A percentile compares a stretch with the other conserved stretches of the same genome.
These are phyloP conservation scores for Drosophila tani DNA, from an alignment of 1,140 invertebrate genomes.

Conservation along the genomic window DNA sequence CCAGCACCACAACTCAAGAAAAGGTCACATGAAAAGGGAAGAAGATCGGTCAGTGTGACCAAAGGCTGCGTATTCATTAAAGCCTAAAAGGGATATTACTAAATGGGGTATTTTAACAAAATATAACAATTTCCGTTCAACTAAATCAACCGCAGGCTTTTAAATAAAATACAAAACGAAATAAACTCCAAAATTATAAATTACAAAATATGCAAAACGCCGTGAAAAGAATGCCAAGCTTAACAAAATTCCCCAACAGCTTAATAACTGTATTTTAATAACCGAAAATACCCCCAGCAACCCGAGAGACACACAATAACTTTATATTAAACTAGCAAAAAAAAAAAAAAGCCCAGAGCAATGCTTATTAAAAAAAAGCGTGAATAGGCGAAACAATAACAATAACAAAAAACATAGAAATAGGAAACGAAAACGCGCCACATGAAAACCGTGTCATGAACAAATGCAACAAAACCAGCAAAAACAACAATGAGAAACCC, in stretches of 20 bases:
- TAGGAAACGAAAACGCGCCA: conserved; percentile 79
- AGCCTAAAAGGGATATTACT: too few relatives aligned
- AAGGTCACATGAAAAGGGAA: too few relatives aligned
- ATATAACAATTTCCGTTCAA: too few relatives aligned
- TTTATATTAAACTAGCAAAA: conserved; percentile 55
- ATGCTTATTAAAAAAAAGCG: conserved; percentile 23
- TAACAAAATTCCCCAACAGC: conserved; percentile 30
- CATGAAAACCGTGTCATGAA: conserved; percentile 80
- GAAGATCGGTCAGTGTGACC: too few relatives aligned
- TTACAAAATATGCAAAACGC: conserved; percentile 1
- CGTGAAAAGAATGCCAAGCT: conserved; percentile 24
- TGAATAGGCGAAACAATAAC: conserved; percentile 47
- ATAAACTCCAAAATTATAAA: neutral
- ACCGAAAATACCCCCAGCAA: conserved; percentile 20
- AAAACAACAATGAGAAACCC: conserved; percentile 59
- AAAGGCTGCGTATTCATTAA: too few relatives aligned
- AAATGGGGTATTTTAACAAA: too few relatives aligned
- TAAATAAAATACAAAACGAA: conserved; percentile 11
- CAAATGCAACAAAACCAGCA: conserved; percentile 75
- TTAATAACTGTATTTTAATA: conserved; percentile 27
- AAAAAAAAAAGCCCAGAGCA: conserved; percentile 21
- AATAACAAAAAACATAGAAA: conserved; percentile 55
- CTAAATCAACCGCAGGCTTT: neutral
- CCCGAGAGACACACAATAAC: conserved; percentile 45
- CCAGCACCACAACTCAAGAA: too few relatives aligned